Evolutionary conservation across 2,113 vertebrate species (phyloP).

Genomic region (Bufo gargarizans): DNA sequence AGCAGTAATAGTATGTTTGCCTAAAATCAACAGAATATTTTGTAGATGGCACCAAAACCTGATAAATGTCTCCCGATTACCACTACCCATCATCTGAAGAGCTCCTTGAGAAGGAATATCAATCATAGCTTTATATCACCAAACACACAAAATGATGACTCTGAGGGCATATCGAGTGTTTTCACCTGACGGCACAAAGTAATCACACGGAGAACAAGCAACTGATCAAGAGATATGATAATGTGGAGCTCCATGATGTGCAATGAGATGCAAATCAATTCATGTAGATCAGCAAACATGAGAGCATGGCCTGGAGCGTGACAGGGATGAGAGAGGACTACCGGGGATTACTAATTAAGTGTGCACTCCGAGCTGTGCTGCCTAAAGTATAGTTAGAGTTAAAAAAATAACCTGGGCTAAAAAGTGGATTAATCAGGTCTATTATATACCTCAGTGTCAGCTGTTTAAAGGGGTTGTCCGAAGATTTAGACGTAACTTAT

Average conservation of each 20-base stretch:
- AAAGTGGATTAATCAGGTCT: neutral
- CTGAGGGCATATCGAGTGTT: neutral
- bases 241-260: neutral
- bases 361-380: neutral
- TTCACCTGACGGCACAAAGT: neutral
- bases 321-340: neutral
- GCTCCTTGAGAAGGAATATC: neutral
- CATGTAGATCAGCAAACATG: neutral
- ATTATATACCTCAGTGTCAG: neutral
- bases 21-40: constrained; percentile 1
- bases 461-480: no score
- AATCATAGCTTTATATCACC: neutral
- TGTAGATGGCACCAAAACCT: neutral
- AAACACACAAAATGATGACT: neutral
- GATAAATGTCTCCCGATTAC: constrained; percentile 4
- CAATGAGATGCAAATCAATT: constrained; percentile 20
- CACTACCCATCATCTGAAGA: constrained; percentile 12
- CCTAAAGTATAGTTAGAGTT: no score
- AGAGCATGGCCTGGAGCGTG: neutral
- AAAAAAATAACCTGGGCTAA: neutral
- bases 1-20: neutral
- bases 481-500: no score
- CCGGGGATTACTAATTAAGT: neutral
- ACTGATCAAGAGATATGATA: constrained; percentile 21
- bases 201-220: constrained; percentile 6